phyloP scores from a whole-genome alignment of 2,888 invertebrate genomes.

The Xestia xanthographa region DNA sequence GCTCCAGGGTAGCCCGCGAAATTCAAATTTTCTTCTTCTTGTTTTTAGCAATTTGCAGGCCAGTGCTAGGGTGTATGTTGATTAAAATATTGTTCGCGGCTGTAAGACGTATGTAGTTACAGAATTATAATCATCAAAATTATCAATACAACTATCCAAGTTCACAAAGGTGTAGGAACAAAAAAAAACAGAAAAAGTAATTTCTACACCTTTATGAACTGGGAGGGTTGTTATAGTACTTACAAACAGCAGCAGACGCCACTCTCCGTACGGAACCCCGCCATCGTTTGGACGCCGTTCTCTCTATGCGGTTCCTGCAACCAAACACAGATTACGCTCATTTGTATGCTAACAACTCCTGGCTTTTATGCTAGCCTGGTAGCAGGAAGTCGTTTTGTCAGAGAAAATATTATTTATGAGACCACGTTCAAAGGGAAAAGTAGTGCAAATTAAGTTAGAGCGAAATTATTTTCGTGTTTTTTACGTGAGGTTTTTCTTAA shows the following conservation, averaged over 20 bases:
- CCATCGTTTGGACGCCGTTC: slow-evolving; percentile 87
- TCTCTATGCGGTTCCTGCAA: slow-evolving; percentile 86
- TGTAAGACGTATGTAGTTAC: no score
- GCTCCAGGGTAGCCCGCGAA: no score
- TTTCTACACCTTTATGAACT: no score
- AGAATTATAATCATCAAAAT: no score
- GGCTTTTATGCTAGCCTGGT: slow-evolving; percentile 52
- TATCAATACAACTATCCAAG: no score
- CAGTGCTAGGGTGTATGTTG: no score
- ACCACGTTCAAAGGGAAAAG: slow-evolving; percentile 12
- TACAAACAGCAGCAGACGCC: slow-evolving; percentile 83
- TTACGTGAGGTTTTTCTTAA: neutral
- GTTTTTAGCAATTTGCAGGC: no score
- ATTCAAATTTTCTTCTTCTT: no score
- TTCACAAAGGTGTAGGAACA: no score
- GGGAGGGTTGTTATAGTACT: slow-evolving; percentile 65
- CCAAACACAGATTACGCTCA: slow-evolving; percentile 52
- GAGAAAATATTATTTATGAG: slow-evolving; percentile 57
- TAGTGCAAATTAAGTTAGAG: slow-evolving; percentile 14
- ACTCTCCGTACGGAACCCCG: slow-evolving; percentile 84
- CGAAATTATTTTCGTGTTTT: neutral
- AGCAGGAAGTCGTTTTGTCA: slow-evolving; percentile 40
- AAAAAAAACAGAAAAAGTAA: no score
- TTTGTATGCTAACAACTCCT: slow-evolving; percentile 55
- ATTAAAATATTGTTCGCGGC: no score